Evolutionary conservation across 2,888 invertebrate species (phyloP).

Genomic region (Monopis laevigella): DNA sequence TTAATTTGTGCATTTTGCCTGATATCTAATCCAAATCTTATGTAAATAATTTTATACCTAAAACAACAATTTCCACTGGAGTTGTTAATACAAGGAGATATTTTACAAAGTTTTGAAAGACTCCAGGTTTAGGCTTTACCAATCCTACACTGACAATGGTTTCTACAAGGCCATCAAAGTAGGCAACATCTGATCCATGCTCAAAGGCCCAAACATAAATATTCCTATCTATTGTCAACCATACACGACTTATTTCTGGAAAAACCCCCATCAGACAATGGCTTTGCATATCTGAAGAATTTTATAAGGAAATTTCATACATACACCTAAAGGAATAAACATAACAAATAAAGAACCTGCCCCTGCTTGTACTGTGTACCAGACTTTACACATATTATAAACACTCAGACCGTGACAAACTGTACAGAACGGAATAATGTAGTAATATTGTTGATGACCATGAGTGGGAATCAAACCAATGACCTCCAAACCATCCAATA

Average conservation of each 20-base stretch:
- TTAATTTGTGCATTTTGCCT: no score
- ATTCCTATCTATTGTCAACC: slow-evolving; percentile 97
- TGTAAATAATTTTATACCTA: slow-evolving; percentile 79
- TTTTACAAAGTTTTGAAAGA: slow-evolving; percentile 91
- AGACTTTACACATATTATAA: no score
- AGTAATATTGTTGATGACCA: background rate
- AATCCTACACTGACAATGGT: slow-evolving; percentile 94
- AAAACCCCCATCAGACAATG: slow-evolving; percentile 98
- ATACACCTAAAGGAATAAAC: no score
- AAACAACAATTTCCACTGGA: slow-evolving; percentile 91
- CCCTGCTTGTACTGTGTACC: no score
- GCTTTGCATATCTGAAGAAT: slow-evolving; percentile 85
- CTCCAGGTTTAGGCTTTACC: slow-evolving; percentile 86
- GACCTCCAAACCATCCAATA: background rate
- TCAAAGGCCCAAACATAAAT: slow-evolving; percentile 99
- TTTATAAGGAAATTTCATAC: slow-evolving; percentile 24
- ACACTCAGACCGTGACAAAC: no score
- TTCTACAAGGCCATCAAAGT: slow-evolving; percentile 94
- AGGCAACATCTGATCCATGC: slow-evolving; percentile 93
- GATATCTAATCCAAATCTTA: no score
- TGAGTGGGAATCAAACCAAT: background rate
- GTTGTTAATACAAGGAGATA: slow-evolving; percentile 92
- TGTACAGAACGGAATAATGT: background rate
- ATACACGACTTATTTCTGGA: slow-evolving; percentile 94
- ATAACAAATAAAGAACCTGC: no score